Evolutionary conservation across 2,888 invertebrate genomes (phyloP), one percentile per base, ranked within the genome.

Genomic region (Ditula angustiorana): DNA sequence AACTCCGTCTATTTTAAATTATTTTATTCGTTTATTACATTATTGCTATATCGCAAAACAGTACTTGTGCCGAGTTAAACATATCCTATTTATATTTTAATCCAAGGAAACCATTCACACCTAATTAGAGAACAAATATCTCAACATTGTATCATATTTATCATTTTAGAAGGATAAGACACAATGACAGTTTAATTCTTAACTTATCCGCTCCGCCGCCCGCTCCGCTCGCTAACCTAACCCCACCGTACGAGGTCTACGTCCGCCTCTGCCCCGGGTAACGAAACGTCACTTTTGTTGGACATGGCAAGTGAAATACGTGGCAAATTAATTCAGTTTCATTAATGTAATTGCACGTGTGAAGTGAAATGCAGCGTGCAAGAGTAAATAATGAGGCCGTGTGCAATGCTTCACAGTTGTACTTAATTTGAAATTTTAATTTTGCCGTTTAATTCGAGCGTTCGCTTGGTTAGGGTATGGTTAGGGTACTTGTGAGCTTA

Each of bases 291-390:
- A 41, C 41, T 56, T 56, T 35, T 35, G 4, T 30, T 30, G 30
- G 53, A 53, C 55, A 26, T n/a, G 55, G 7, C 26, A 35, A 21
- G 23, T 53, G 26, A 50, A 30, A 21, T 50, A 53, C 53, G 53
- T 46, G 11, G 46, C 46, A 24, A 23, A 23, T 35, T 53, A 53
- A 53, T 53, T 21, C 21, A 53, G 53, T 30, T 30, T 50, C 49
- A 24, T 53, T 53, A 53, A 33, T 13, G 7, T 53, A 35, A 53
- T 53, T 11, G 23, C 13, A 53, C 23, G 24, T 53, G 35, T 35
- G 35, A 41, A 41, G 41, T 19, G 23, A 21, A 28, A 13, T 53
- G 35, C 33, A 23, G 26, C 19, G 50, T 28, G 19, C 30, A 21
- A 4, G 16, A 10, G 44, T 46, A n/a, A 24, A 21, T 23, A 46